A percentile compares a stretch with the other conserved stretches of the same genome.
Evolutionary conservation across 1,140 invertebrate species (phyloP).

Genomic region (Cataglyphis hispanica): DNA sequence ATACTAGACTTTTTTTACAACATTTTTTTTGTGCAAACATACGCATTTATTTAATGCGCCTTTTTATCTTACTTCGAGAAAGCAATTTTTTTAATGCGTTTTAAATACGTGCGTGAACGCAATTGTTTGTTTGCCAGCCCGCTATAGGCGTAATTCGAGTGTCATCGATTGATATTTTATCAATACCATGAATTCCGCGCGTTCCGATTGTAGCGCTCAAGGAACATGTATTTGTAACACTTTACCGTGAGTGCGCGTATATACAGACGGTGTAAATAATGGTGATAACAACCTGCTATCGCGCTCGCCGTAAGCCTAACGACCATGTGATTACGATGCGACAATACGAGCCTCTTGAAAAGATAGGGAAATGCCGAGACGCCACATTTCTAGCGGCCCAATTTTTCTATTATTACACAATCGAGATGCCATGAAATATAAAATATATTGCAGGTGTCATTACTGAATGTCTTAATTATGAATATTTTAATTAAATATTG

Average conservation of each 20-base stretch:
- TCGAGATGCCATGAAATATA: not conserved
- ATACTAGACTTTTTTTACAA: too few relatives aligned
- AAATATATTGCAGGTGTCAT: not conserved
- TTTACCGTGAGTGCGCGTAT: not conserved
- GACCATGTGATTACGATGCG: slow-evolving; percentile 26
- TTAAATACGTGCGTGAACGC: not conserved
- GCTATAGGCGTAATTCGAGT: not conserved
- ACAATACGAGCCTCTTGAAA: slow-evolving; percentile 24
- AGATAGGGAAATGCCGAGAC: slow-evolving; percentile 34
- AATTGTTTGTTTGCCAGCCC: not conserved
- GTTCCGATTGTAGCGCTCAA: not conserved
- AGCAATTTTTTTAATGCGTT: not conserved
- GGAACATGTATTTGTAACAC: slow-evolving; percentile 18
- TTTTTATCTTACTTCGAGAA: too few relatives aligned
- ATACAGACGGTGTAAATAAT: slow-evolving; percentile 35
- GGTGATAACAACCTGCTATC: slow-evolving; percentile 47
- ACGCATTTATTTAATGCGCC: too few relatives aligned
- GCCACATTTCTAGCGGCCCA: not conserved
- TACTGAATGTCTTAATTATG: not conserved
- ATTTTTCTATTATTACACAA: slow-evolving; percentile 17
- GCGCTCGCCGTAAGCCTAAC: slow-evolving; percentile 15
- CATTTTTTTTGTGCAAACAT: too few relatives aligned
- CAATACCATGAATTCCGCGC: slow-evolving; percentile 28
- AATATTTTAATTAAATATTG: not conserved
- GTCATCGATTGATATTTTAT: slow-evolving; percentile 44